Percentiles rank a stretch among this genome's conserved stretches.
These are phyloP conservation scores for Thera obeliscata DNA, from an alignment of 2,888 invertebrate genomes.

Conservation along the genomic window DNA sequence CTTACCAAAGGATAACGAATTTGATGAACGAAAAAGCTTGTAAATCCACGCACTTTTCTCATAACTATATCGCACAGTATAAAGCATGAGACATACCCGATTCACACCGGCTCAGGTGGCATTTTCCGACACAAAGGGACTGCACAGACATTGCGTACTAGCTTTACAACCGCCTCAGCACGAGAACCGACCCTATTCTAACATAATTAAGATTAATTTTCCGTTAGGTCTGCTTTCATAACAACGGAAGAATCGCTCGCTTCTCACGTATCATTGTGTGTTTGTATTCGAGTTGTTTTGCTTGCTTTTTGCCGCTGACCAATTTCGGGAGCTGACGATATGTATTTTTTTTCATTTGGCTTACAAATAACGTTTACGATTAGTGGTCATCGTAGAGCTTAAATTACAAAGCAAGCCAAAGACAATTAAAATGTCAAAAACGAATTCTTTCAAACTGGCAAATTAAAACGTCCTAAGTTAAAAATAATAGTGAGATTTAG, in stretches of 20 bases:
- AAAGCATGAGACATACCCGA: slow-evolving; percentile 76
- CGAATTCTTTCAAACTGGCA: background rate
- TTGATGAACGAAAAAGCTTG: slow-evolving; percentile 32
- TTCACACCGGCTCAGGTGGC: slow-evolving; percentile 80
- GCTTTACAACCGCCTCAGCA: slow-evolving; percentile 68
- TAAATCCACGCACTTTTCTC: slow-evolving; percentile 56
- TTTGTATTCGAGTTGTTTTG: slow-evolving; percentile 79
- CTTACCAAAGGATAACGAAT: slow-evolving; percentile 8
- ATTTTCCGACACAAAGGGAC: slow-evolving; percentile 49
- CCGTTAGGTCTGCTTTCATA: slow-evolving; percentile 77
- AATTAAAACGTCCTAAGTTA: background rate
- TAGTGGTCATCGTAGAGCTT: background rate
- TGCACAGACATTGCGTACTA: slow-evolving; percentile 65
- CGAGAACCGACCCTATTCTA: slow-evolving; percentile 59
- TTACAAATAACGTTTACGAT: slow-evolving; percentile 23
- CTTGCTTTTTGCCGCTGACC: slow-evolving; percentile 74
- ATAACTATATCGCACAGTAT: slow-evolving; percentile 56
- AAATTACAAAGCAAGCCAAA: slow-evolving; percentile 40
- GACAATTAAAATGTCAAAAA: slow-evolving; percentile 6
- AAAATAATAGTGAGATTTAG: background rate
- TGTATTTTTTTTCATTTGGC: slow-evolving; percentile 37
- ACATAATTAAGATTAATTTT: slow-evolving; percentile 62
- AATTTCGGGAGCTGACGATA: slow-evolving; percentile 33
- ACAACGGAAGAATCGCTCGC: slow-evolving; percentile 70
- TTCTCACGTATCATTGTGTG: slow-evolving; percentile 81